Evolutionary conservation across 2,797 vertebrate genomes (phyloP), one percentile per base, ranked within the genome.

Genomic region (Lophius americanus): DNA sequence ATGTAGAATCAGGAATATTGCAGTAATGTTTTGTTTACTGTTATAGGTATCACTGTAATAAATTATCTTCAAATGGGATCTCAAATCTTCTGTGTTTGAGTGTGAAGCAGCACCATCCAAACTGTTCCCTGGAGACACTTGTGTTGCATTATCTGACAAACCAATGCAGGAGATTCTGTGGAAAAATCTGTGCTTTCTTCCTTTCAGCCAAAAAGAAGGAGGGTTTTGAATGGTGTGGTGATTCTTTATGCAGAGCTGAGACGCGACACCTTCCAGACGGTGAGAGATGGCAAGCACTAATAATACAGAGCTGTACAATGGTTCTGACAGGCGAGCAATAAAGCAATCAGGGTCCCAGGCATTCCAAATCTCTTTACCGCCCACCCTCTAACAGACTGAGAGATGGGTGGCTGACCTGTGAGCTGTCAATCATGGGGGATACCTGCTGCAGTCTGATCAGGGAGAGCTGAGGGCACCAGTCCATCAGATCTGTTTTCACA

Each of bases 401-500:
- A 94, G 92, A 94, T 93, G 92, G 91, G 91, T 86, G 82, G 82
- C 89, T 92, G 93, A 94, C 93, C 94, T 92, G 88, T 88, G 89
- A 89, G 89, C 93, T 94, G 93, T 93, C 92, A 94, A 92, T 94
- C 93, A 94, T 64, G 75, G 81, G 83, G 85, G 75, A 86, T 94
- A 94, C 92, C 92, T 94, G 93, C 92, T 92, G 88, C 86, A 93
- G 91, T 76, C 86, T 91, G 91, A 92, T 91, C 87, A 73, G 87
- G 88, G 91, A 86, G 88, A 90, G 89, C 83, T 81, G 82, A 89
- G 92, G 90, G 89, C 89, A 91, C 83, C 80, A 63, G 85, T 92
- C 91, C 89, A 93, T 95, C 93, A 93, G 92, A 93, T 94, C 91
- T 89, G 87, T 93, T 93, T 94, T 94, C 92, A 92, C 92, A 92